These are phyloP conservation scores for Trachelus tabidus DNA, from an alignment of 2,888 invertebrate species.

Conservation along the genomic window DNA sequence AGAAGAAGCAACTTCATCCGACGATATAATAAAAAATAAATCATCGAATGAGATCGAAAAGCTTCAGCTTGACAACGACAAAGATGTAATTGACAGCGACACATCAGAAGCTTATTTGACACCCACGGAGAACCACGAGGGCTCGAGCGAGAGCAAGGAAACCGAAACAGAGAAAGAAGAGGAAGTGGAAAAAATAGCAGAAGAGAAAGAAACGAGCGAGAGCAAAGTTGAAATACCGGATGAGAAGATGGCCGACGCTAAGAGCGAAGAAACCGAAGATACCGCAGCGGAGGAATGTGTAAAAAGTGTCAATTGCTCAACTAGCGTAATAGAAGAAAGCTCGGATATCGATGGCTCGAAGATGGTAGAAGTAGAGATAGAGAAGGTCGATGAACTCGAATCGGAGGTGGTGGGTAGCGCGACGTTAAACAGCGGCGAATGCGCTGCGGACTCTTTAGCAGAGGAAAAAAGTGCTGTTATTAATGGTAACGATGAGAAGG, in stretches of 20 bases:
- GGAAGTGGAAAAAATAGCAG: slow-evolving; percentile 49
- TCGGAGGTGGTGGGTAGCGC: slow-evolving; percentile 60
- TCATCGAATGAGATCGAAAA: slow-evolving; percentile 36
- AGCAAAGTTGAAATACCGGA: slow-evolving; percentile 42
- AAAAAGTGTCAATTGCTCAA: slow-evolving; percentile 59
- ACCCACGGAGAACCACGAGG: slow-evolving; percentile 69
- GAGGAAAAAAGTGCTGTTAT: slow-evolving; percentile 58
- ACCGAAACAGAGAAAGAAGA: slow-evolving; percentile 24
- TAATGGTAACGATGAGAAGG: slow-evolving; percentile 48
- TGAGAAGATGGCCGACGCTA: slow-evolving; percentile 34
- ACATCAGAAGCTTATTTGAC: slow-evolving; percentile 77
- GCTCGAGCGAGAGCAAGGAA: slow-evolving; percentile 39
- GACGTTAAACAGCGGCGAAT: slow-evolving; percentile 47
- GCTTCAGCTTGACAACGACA: slow-evolving; percentile 60
- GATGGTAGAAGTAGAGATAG: slow-evolving; percentile 37
- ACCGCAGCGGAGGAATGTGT: slow-evolving; percentile 51
- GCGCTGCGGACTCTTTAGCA: slow-evolving; percentile 39
- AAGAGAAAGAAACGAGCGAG: slow-evolving; percentile 61
- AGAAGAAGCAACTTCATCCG: neutral
- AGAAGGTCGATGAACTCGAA: slow-evolving; percentile 10
- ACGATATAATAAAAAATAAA: neutral
- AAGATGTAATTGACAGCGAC: slow-evolving; percentile 75
- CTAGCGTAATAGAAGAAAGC: slow-evolving; percentile 52
- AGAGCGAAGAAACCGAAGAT: slow-evolving; percentile 32
- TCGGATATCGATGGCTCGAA: slow-evolving; percentile 34